These are phyloP conservation scores for Notarius quadriscutis DNA, from an alignment of 2,113 vertebrate genomes.

Conservation along the genomic window DNA sequence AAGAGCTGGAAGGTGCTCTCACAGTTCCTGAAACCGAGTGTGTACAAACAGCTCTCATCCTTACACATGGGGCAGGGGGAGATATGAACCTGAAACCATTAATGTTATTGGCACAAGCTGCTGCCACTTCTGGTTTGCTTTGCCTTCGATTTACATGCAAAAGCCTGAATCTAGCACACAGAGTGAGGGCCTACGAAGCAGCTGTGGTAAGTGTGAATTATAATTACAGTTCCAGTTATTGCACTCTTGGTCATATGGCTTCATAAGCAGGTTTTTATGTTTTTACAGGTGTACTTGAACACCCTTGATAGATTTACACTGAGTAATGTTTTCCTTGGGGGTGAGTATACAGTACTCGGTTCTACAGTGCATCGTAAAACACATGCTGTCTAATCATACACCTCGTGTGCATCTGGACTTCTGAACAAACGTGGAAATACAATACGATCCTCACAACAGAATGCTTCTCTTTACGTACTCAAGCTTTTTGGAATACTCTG, in stretches of 20 bases:
- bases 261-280: conserved; percentile 19
- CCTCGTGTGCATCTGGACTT: background rate
- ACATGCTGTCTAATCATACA: background rate
- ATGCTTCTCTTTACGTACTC: background rate
- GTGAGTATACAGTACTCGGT: conserved; percentile 65
- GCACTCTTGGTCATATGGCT: background rate
- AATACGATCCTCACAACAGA: background rate
- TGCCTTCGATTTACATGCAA: conserved; percentile 92
- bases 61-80: conserved; percentile 89
- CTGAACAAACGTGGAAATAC: background rate
- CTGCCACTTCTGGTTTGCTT: conserved; percentile 76
- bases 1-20: conserved; percentile 78
- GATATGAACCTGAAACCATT: conserved; percentile 88
- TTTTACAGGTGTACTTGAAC: conserved; percentile 81
- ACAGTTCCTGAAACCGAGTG: conserved; percentile 69
- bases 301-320: conserved; percentile 76
- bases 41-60: conserved; percentile 74
- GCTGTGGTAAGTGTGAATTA: conserved; percentile 76
- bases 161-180: conserved; percentile 83
- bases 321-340: conserved; percentile 81
- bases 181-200: conserved; percentile 81
- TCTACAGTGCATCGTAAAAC: background rate
- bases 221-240: background rate
- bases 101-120: conserved; percentile 75
- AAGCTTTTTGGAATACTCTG: background rate